Base-by-base conservation (phyloP, 1,140 invertebrate species). In the Zaprionus taronus region DNA sequence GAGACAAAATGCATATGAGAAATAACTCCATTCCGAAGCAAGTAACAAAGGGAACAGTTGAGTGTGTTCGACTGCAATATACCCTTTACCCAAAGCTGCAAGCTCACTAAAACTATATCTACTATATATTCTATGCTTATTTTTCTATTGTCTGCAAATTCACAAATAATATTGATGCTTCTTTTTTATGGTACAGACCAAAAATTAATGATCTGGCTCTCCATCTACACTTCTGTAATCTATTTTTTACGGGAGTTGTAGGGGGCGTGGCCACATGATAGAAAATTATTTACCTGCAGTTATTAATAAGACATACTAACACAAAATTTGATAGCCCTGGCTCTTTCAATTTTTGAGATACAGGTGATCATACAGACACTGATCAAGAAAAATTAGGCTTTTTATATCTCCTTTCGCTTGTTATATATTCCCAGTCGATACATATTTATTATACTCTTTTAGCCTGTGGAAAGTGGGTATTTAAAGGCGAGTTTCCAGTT, bases 1-100 rank as follows among this genome's bases (percentile, higher is more conserved):
- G 73, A 77, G 67, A 83, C 68, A 87, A 87, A 87, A 89, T 87
- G 84, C 83, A 87, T 89, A 89, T 80, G 83, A 77, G 77, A 77
- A 79, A 47, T 47, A 47, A 5, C 47, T 22, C 2, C 17, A 49
- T 49, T 2, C 38, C 15, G 4, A 49, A 49, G n/a, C 9, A 4
- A 17, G 68, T 70, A 34, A 49, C 69, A 68, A 17, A 38, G 4
- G 31, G 0, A 11, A 11, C 0, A 11, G 31, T 0, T 4, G 7
- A 41, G 5, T 41, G 5, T 41, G 38, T 15, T 41, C 38, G 15
- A 41, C 38, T 41, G 14, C 5, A 0, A n/a, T 7, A 41, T 41
- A 41, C 38, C 38, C 38, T 15, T n/a, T 41, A n/a, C 5, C 4
- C 36, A 14, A 14, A 14, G 11, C 3, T 14, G 12, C 14, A 14